Percentiles rank a stretch among this genome's conserved stretches.
Evolutionary conservation across 1,140 invertebrate genomes (phyloP).

Genomic region (Sycobia sp.): DNA sequence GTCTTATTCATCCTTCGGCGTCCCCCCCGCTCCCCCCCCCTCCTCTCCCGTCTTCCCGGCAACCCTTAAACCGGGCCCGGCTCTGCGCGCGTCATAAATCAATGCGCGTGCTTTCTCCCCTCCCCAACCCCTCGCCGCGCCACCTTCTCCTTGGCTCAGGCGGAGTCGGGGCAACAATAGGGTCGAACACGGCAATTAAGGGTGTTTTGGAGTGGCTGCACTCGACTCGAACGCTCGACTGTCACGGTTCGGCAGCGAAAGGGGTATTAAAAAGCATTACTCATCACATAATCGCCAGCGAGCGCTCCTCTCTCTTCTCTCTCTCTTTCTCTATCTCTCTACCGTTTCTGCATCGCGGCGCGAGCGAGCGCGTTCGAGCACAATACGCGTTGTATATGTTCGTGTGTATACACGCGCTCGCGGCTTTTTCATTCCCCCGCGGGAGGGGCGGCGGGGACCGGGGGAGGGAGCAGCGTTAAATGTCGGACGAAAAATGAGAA

Average conservation of each 20-base stretch:
- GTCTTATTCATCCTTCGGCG: slow-evolving; percentile 15
- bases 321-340: not conserved
- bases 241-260: slow-evolving; percentile 36
- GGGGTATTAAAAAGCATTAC: slow-evolving; percentile 64
- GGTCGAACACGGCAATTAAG: slow-evolving; percentile 59
- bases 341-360: slow-evolving; percentile 5
- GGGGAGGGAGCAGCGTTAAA: too few relatives aligned
- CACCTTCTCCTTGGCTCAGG: slow-evolving; percentile 28
- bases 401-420: slow-evolving; percentile 7
- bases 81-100: slow-evolving; percentile 47
- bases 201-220: slow-evolving; percentile 61
- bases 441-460: too few relatives aligned
- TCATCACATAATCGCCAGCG: slow-evolving; percentile 60
- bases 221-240: slow-evolving; percentile 48
- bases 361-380: not conserved
- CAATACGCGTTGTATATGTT: slow-evolving; percentile 7
- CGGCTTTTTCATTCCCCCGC: slow-evolving; percentile 33
- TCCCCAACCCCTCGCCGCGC: slow-evolving; percentile 8
- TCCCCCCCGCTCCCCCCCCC: too few relatives aligned
- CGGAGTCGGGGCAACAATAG: slow-evolving; percentile 38
- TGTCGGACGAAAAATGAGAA: slow-evolving; percentile 59
- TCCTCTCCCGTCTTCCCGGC: slow-evolving; percentile 28
- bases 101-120: slow-evolving; percentile 29
- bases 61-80: slow-evolving; percentile 15
- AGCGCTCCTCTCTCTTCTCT: not conserved